Evolutionary conservation across 64 coral and sea anemone species (phyloP), one percentile per base, ranked within the genome.

Genomic region (Platygyra sinensis): DNA sequence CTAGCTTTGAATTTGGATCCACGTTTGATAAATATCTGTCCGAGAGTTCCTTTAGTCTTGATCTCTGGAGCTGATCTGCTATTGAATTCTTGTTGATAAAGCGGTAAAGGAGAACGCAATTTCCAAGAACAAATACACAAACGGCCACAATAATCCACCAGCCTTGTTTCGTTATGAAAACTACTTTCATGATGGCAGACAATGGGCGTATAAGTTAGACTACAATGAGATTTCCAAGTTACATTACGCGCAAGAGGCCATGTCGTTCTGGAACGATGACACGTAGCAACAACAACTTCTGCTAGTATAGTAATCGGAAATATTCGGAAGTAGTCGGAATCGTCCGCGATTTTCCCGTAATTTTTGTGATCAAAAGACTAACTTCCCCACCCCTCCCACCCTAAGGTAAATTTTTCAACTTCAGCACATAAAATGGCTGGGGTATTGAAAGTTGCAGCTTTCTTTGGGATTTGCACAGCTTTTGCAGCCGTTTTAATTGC

Each of bases 111-210:
- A 92, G 83, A 10, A 92, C 49, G 8, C 63, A 13, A 61, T 92
- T 92, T n/a, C 73, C 90, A 55, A 80, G 12, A 10, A 86, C 29
- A 29, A 92, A 92, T 8, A 92, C 60, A 60, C 80, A 91, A 8
- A 67, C 14, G 5, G 61, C 83, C 8, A 87, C 16, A 0, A 86
- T 15, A 32, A 92, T 92, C 72, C 72, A 30, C 83, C 73, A 92
- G 20, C 82, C 84, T 33, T 86, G 74, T 69, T 67, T 92, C 33
- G 59, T 92, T 52, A 92, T 72, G 31, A 79, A 92, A 12, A 92
- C 86, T 63, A 80, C 63, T 78, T 77, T 84, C 90, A 92, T 92
- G n/a, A 22, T 71, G 36, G 15, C 20, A 72, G 12, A 11, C 20
- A 69, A 11, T 69, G 10, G 22, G 9, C 25, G 65, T 2, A 8